Base-by-base conservation (phyloP, 2,888 invertebrate species). In the Heliconius sara region DNA sequence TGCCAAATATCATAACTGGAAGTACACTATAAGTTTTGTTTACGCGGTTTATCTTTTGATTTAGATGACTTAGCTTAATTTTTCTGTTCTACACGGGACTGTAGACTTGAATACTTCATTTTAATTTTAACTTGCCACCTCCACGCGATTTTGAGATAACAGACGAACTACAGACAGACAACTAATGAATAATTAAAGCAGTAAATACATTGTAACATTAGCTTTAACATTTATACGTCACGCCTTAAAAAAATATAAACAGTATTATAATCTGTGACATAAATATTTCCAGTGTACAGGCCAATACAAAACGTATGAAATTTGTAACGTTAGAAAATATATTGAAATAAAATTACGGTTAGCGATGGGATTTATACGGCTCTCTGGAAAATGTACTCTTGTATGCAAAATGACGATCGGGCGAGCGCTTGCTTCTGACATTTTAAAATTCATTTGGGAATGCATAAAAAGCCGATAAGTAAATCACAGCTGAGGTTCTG, bases 361-460 rank as follows among this genome's bases (percentile, higher is more conserved):
- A 75, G 47, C 65, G 75, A 76, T 57, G 67, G 68, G 76, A 76
- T 76, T 76, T 76, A 76, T 68, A 76, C 76, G 76, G 75, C 75
- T 75, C 77, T 68, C 77, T 74, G 73, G 65, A 75, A 80, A 80
- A 75, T 75, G 67, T 76, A 76, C 80, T 77, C 73, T 73, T 70
- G 80, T 73, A 75, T 80, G 77, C 80, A 80, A 70, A 80, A 80
- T 75, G 76, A 76, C 76, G 76, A 52, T 68, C 76, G 76, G 67
- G 76, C 67, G 76, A 76, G 75, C 68, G 63, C 76, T 76, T 76
- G 76, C 76, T 76, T 57, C 76, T 76, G 76, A 76, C 76, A 76
- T 68, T 76, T 76, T 76, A 76, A 76, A 76, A 76, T 76, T 76
- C 76, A 76, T 76, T 67, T 76, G 76, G 75, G 75, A 75, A 75